Conservation (phyloP, 2,888 invertebrate species). For the Ectemnius lituratus region DNA sequence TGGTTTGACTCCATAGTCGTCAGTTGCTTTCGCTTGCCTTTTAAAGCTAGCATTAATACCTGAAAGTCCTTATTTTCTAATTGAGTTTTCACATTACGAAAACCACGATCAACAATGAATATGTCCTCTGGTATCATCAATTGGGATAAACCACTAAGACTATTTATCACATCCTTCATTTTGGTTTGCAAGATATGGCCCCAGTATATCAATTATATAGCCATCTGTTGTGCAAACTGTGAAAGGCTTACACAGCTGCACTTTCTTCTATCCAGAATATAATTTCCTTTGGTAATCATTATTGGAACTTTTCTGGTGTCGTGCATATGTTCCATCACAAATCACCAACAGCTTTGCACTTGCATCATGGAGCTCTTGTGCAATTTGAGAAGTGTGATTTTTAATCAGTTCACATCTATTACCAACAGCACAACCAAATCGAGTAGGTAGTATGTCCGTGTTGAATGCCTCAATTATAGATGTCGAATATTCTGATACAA, state of each 20-base stretch:
- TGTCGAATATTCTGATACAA: conserved; percentile 18
- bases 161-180: not conserved
- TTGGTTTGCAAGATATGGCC: conserved; percentile 5
- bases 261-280: conserved; percentile 6
- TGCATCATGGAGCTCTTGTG: conserved; percentile 14
- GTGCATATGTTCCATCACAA: conserved; percentile 5
- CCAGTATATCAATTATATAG: not conserved
- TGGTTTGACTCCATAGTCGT: conserved; percentile 49
- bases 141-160: not conserved
- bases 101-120: conserved; percentile 58
- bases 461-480: conserved; percentile 25
- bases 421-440: conserved; percentile 8
- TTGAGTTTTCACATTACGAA: conserved; percentile 48
- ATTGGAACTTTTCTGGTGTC: conserved; percentile 33
- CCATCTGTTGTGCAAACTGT: conserved; percentile 3
- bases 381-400: conserved; percentile 28
- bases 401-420: conserved; percentile 28
- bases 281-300: too few relatives aligned
- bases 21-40: conserved; percentile 51
- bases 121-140: conserved; percentile 34
- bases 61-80: conserved; percentile 39
- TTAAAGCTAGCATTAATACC: conserved; percentile 60
- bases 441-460: conserved; percentile 14
- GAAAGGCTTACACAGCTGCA: conserved; percentile 7
- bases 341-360: conserved; percentile 23